Evolutionary conservation across 2,113 vertebrate species (phyloP), one percentile per base, ranked within the genome.

Genomic region (Marmota flaviventris): DNA sequence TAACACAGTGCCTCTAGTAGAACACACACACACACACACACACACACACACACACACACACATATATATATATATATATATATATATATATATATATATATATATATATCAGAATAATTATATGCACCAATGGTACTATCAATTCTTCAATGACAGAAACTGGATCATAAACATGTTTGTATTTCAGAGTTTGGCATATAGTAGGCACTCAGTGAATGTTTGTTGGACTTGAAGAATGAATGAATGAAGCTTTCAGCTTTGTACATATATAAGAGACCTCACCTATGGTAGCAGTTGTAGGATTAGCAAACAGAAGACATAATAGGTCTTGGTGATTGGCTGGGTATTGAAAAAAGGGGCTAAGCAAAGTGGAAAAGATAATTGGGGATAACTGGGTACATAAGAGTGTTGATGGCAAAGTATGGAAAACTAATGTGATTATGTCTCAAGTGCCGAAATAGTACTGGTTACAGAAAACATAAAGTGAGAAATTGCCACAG

Each of bases 201-300:
- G 37, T 87, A 78, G 25, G 56, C 75, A 22, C 22, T 91, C 37
- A 85, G 13, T 88, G 37, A 72, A 76, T 82, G 13, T 42, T 63
- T 78, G 51, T 39, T 93, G 39, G 70, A 88, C n/a, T 79, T 93
- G 61, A 90, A 95, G 7, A 95, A 79, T 85, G 32, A 79, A 85
- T 75, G 76, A 87, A 77, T 76, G 69, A 77, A 8, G 45, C 24
- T 86, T 6, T 67, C 24, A 18, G 69, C 4, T 56, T 73, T 75
- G 20, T 61, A 12, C 2, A 29, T 37, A 72, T 85, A 84, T 82
- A 56, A 63, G 5, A 87, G 3, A 53, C 16, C 6, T 4, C 3
- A 37, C 8, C 34, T 89, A 56, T 70, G 51, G 37, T 82, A 86
- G 18, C 8, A 87, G 13, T 29, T 24, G 34, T 58, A 83, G 22